These are phyloP conservation scores for Sandelia bainsii DNA, from an alignment of 2,797 vertebrate species.

Conservation along the genomic window DNA sequence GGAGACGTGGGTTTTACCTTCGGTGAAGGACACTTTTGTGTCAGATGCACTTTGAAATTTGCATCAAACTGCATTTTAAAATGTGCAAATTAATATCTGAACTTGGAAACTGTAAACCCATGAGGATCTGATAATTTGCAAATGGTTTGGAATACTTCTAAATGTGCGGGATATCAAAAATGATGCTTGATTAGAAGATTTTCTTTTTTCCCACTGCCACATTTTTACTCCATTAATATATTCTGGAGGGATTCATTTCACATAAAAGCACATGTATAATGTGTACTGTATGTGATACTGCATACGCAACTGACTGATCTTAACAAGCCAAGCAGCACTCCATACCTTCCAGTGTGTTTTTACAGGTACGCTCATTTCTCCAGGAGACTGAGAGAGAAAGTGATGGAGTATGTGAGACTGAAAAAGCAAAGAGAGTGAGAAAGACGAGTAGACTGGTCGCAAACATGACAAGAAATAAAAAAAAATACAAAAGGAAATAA, in stretches of 20 bases:
- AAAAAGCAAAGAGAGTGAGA: slow-evolving; percentile 12
- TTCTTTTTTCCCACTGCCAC: slow-evolving; percentile 11
- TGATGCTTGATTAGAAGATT: slow-evolving; percentile 42
- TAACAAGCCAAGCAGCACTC: slow-evolving; percentile 9
- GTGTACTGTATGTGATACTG: neutral
- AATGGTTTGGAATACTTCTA: slow-evolving; percentile 40
- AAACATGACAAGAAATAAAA: slow-evolving; percentile 45
- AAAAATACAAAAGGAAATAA: slow-evolving; percentile 36
- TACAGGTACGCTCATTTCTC: slow-evolving; percentile 15
- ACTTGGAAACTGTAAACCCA: slow-evolving; percentile 49
- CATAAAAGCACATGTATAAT: slow-evolving; percentile 12
- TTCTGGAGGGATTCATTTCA: slow-evolving; percentile 20
- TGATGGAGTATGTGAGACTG: slow-evolving; percentile 16
- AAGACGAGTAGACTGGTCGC: slow-evolving; percentile 17
- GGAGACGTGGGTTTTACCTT: slow-evolving; percentile 39
- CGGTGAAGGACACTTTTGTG: slow-evolving; percentile 53
- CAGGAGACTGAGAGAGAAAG: slow-evolving; percentile 7
- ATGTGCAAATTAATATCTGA: slow-evolving; percentile 69
- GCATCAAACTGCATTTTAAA: slow-evolving; percentile 68
- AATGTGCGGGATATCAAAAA: slow-evolving; percentile 42
- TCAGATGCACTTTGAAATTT: slow-evolving; percentile 57
- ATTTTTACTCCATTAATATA: slow-evolving; percentile 48
- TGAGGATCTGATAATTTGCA: slow-evolving; percentile 49
- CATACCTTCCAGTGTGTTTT: slow-evolving; percentile 12
- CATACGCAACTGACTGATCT: slow-evolving; percentile 15